These are phyloP conservation scores for Geopemphigus sp. DNA, from an alignment of 1,140 invertebrate species.

Conservation along the genomic window DNA sequence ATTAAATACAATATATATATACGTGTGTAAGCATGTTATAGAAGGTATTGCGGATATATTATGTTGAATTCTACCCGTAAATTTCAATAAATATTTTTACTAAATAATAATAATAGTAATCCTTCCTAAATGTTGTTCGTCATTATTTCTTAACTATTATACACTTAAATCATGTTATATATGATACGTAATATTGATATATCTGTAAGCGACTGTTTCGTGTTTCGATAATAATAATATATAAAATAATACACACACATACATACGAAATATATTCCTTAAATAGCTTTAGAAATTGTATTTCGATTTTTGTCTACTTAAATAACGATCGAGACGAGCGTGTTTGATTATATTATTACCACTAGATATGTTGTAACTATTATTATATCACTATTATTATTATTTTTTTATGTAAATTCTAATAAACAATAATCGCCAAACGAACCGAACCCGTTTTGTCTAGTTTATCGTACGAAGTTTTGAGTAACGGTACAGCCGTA, in stretches of 20 bases:
- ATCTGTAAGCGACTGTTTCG: not conserved
- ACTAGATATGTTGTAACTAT: not conserved
- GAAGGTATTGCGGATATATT: not conserved
- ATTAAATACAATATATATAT: not conserved
- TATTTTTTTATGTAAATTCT: not conserved
- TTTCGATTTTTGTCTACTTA: slow-evolving; percentile 5
- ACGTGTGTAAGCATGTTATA: not conserved
- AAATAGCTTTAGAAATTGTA: slow-evolving; percentile 8
- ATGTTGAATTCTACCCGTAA: not conserved
- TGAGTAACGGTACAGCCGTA: no score
- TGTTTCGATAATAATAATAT: not conserved
- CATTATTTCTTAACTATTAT: not conserved
- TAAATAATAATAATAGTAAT: not conserved
- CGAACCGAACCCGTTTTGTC: no score
- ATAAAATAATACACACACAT: not conserved
- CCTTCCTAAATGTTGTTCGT: not conserved
- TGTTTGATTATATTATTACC: slow-evolving; percentile 6
- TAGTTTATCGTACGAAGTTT: no score
- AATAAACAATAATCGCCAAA: slow-evolving; percentile 3
- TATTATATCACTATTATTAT: not conserved
- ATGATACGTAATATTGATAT: not conserved
- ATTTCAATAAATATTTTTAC: not conserved
- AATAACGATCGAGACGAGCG: not conserved
- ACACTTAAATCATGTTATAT: not conserved
- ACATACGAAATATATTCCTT: not conserved